Conservation (phyloP, 2,797 vertebrate genomes). For the Pitangus sulphuratus region DNA sequence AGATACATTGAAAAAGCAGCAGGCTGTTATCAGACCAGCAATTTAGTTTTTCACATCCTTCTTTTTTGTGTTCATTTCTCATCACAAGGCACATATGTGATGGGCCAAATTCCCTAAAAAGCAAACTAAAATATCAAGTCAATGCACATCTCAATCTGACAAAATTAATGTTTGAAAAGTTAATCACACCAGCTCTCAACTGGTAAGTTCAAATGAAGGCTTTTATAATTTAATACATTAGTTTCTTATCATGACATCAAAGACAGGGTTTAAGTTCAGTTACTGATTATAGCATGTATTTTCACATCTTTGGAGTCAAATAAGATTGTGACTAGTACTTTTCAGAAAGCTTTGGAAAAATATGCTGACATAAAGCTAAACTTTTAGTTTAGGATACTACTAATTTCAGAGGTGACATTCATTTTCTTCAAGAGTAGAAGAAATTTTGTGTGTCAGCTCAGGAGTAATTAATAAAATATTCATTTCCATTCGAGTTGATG, state of each 20-base stretch:
- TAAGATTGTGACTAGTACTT: background rate
- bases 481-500: background rate
- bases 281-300: background rate
- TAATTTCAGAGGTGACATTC: background rate
- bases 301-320: background rate
- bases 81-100: background rate
- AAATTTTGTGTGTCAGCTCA: background rate
- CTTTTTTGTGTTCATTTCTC: background rate
- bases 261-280: background rate
- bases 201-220: background rate
- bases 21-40: background rate
- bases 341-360: slow-evolving; percentile 1
- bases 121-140: background rate
- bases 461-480: background rate
- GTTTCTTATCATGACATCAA: background rate
- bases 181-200: background rate
- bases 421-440: background rate
- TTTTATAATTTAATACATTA: background rate
- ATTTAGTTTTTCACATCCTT: background rate
- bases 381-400: background rate
- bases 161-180: background rate
- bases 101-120: background rate
- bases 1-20: background rate
- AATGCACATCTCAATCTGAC: background rate
- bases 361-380: background rate